These are phyloP conservation scores for Haliaeetus leucogaster DNA, from an alignment of 2,113 vertebrate genomes.

Conservation along the genomic window DNA sequence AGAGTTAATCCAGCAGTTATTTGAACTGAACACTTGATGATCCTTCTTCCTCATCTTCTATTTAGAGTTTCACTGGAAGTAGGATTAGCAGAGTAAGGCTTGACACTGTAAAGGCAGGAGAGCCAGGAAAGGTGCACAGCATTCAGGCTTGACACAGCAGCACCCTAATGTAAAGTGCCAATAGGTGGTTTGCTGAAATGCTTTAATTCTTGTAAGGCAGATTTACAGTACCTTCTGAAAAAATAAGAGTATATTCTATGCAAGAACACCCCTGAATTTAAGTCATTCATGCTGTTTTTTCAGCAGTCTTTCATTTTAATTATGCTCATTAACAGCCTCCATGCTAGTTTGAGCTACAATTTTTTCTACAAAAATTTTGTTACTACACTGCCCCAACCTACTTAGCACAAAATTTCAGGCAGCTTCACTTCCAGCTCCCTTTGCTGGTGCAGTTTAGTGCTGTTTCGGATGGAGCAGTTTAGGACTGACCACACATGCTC, in stretches of 20 bases:
- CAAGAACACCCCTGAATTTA: not conserved
- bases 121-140: fast-evolving
- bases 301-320: not conserved
- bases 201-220: not conserved
- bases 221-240: not conserved
- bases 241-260: not conserved
- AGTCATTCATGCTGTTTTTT: not conserved
- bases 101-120: not conserved
- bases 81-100: not conserved
- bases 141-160: not conserved
- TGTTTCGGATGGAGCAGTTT: not conserved
- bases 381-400: not conserved
- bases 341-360: not conserved
- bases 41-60: not conserved
- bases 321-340: not conserved
- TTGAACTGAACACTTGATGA: not conserved
- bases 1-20: not conserved
- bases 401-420: not conserved
- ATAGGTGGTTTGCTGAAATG: not conserved
- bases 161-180: fast-evolving
- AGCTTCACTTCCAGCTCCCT: not conserved
- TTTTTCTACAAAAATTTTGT: not conserved
- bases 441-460: not conserved
- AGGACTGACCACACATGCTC: not conserved
- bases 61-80: not conserved